Percentiles rank a stretch among this genome's conserved stretches.
phyloP scores from a whole-genome alignment of 2,888 invertebrate genomes.

The Mythimna impura region DNA sequence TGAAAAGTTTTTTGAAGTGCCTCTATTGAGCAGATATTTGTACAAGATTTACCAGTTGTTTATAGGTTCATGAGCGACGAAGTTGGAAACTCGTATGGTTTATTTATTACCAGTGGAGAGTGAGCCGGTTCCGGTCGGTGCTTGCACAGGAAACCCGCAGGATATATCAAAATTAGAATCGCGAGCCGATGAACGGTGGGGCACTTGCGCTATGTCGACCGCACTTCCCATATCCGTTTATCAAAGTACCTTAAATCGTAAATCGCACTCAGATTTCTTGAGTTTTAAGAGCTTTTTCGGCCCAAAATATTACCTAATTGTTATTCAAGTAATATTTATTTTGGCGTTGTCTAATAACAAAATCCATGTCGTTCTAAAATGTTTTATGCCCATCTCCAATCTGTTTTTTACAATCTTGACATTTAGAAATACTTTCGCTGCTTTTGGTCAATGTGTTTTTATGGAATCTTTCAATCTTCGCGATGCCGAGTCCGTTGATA shows the following conservation, averaged over 20 bases:
- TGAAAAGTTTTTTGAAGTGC: neutral
- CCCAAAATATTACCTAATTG: constrained; percentile 14
- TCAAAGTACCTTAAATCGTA: constrained; percentile 70
- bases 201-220: constrained; percentile 79
- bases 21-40: constrained; percentile 5
- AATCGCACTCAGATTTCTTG: constrained; percentile 50
- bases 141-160: constrained; percentile 81
- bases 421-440: constrained; percentile 30
- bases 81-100: constrained; percentile 69
- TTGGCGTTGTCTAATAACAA: neutral
- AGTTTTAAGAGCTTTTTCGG: constrained; percentile 11
- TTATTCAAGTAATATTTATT: neutral
- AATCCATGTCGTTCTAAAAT: neutral
- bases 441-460: constrained; percentile 42
- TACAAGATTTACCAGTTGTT: constrained; percentile 53
- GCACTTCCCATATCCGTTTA: constrained; percentile 82
- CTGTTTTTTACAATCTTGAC: neutral
- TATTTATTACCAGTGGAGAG: constrained; percentile 79
- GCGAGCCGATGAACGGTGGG: constrained; percentile 79
- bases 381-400: neutral
- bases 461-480: constrained; percentile 61
- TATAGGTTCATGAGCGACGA: constrained; percentile 65
- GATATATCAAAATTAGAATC: constrained; percentile 87
- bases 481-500: constrained; percentile 64
- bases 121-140: constrained; percentile 78